These are phyloP conservation scores for Crocuta crocuta DNA, from an alignment of 2,113 vertebrate species.

Conservation along the genomic window DNA sequence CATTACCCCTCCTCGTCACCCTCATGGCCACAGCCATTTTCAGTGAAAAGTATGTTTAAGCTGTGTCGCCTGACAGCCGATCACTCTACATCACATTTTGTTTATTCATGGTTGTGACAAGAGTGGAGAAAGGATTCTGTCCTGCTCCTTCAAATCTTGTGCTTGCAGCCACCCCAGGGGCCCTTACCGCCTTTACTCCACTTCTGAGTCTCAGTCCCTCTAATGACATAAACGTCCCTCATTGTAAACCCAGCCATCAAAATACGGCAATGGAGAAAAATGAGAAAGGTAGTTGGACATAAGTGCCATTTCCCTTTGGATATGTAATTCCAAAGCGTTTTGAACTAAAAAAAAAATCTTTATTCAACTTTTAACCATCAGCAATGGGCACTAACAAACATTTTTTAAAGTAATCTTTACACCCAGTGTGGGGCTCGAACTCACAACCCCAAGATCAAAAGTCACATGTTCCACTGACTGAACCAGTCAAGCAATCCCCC, in stretches of 20 bases:
- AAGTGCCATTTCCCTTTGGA: not conserved
- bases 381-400: not conserved
- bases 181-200: not conserved
- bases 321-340: not conserved
- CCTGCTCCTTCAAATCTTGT: accelerated
- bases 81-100: accelerated
- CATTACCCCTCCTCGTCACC: not conserved
- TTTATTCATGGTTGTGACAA: not conserved
- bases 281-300: not conserved
- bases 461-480: not conserved
- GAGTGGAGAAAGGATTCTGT: not conserved
- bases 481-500: not conserved
- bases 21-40: not conserved
- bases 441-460: not conserved
- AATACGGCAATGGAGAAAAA: not conserved
- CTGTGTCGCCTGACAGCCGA: accelerated
- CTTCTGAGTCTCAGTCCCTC: not conserved
- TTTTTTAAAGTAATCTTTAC: not conserved
- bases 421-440: not conserved
- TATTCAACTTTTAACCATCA: not conserved
- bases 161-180: not conserved
- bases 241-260: not conserved
- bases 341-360: not conserved
- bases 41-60: not conserved
- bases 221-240: not conserved